phyloP scores from a whole-genome alignment of 2,888 invertebrate species.

The Xestia sexstrigata region DNA sequence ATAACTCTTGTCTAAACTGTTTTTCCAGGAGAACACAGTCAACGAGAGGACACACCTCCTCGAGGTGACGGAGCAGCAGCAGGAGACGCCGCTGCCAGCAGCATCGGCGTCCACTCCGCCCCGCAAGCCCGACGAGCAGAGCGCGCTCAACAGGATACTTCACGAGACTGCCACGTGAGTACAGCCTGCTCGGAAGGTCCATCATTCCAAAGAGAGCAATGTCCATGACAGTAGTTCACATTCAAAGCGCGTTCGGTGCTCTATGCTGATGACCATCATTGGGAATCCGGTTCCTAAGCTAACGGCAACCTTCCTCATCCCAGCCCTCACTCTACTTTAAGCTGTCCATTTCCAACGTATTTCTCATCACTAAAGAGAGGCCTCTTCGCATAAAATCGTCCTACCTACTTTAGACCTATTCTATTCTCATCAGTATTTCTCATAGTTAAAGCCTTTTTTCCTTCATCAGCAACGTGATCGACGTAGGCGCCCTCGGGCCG shows the following conservation, averaged over 20 bases:
- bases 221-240: not conserved
- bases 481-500: conserved; percentile 97
- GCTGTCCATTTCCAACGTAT: not conserved
- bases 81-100: conserved; percentile 92
- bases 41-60: conserved; percentile 95
- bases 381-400: not conserved
- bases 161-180: conserved; percentile 97
- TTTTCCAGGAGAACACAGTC: conserved; percentile 85
- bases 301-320: not conserved
- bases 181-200: not conserved
- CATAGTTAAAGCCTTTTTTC: not conserved
- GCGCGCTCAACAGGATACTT: conserved; percentile 96
- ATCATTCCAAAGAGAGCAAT: not conserved
- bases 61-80: conserved; percentile 93
- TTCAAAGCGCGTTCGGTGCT: not conserved
- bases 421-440: not conserved
- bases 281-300: not conserved
- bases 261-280: not conserved
- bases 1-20: not conserved
- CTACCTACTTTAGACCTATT: not conserved
- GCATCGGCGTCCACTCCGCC: conserved; percentile 91
- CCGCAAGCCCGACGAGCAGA: conserved; percentile 97
- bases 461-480: conserved; percentile 95
- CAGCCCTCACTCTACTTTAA: not conserved
- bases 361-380: not conserved